A percentile compares a stretch with the other conserved stretches of the same genome.
phyloP scores from a whole-genome alignment of 2,888 invertebrate genomes.

The Acronicta alni region DNA sequence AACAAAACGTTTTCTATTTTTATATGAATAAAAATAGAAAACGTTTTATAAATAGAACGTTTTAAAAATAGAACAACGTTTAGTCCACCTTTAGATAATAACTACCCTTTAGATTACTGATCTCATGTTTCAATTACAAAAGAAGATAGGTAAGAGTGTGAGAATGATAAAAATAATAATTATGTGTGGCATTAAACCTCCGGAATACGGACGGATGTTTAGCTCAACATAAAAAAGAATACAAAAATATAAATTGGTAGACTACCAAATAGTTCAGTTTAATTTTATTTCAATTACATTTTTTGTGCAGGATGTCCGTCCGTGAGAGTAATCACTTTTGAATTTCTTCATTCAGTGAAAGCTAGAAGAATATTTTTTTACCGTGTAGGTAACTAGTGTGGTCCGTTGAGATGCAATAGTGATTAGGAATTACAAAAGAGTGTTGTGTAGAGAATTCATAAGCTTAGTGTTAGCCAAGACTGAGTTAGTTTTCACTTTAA shows the following conservation, averaged over 20 bases:
- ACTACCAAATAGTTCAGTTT: conserved; percentile 64
- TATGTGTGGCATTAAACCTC: conserved; percentile 14
- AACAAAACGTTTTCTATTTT: too few species aligned
- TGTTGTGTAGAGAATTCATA: conserved; percentile 16
- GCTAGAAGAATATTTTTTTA: conserved; percentile 60
- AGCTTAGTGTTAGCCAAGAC: not conserved
- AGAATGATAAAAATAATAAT: conserved; percentile 48
- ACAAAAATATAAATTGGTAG: conserved; percentile 63
- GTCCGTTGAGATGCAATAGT: conserved; percentile 17
- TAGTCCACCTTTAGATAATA: too few species aligned
- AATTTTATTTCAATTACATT: conserved; percentile 77
- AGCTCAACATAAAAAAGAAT: conserved; percentile 60
- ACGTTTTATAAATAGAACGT: too few species aligned
- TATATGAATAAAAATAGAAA: too few species aligned
- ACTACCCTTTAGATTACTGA: too few species aligned
- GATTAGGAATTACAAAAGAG: conserved; percentile 25
- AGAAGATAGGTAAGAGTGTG: conserved; percentile 50
- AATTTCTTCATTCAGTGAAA: conserved; percentile 76
- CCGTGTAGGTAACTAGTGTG: conserved; percentile 22
- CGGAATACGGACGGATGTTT: conserved; percentile 55
- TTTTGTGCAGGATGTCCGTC: conserved; percentile 79
- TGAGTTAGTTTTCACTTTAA: not conserved
- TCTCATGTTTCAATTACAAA: conserved; percentile 37
- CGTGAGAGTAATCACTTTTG: conserved; percentile 72
- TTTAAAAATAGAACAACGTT: too few species aligned